A percentile compares a stretch with the other conserved stretches of the same genome.
These are phyloP conservation scores for Meiosimyza platycephala DNA, from an alignment of 2,888 invertebrate species.

Conservation along the genomic window DNA sequence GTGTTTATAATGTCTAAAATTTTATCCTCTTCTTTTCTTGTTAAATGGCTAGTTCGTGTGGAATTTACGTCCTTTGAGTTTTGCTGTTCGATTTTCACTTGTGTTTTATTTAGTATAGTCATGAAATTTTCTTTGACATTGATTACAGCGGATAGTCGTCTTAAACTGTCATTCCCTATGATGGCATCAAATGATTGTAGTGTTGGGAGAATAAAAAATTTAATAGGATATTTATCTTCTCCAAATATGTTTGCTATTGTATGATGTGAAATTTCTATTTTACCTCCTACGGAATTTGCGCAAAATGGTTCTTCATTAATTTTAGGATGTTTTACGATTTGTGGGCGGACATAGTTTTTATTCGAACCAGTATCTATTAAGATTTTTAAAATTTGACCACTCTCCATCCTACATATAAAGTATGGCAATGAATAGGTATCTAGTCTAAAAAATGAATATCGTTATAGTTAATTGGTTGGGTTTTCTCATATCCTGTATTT, in stretches of 20 bases:
- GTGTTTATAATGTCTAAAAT: background rate
- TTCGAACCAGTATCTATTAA: slow-evolving; percentile 10
- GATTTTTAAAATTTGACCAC: slow-evolving; percentile 5
- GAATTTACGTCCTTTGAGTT: background rate
- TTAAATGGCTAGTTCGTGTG: slow-evolving; percentile 1
- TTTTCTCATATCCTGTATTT: background rate
- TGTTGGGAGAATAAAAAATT: slow-evolving; percentile 13
- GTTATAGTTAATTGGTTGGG: background rate
- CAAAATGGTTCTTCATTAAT: background rate
- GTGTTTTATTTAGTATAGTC: background rate
- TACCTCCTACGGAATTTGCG: slow-evolving; percentile 3
- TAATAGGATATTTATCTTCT: background rate
- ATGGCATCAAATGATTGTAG: slow-evolving; percentile 35
- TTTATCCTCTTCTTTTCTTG: background rate
- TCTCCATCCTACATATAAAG: background rate
- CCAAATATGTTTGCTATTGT: slow-evolving; percentile 1
- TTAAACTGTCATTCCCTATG: slow-evolving; percentile 36
- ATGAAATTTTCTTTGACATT: slow-evolving; percentile 6
- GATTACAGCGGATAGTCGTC: slow-evolving; percentile 13
- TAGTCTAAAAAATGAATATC: slow-evolving; percentile 16
- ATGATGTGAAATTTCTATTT: background rate
- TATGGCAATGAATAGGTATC: background rate
- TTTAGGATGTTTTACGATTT: background rate
- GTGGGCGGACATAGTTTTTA: slow-evolving; percentile 11
- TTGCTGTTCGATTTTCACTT: slow-evolving; percentile 9